Evolutionary conservation across 2,888 invertebrate species (phyloP).

Genomic region (Ophion obscuratus): DNA sequence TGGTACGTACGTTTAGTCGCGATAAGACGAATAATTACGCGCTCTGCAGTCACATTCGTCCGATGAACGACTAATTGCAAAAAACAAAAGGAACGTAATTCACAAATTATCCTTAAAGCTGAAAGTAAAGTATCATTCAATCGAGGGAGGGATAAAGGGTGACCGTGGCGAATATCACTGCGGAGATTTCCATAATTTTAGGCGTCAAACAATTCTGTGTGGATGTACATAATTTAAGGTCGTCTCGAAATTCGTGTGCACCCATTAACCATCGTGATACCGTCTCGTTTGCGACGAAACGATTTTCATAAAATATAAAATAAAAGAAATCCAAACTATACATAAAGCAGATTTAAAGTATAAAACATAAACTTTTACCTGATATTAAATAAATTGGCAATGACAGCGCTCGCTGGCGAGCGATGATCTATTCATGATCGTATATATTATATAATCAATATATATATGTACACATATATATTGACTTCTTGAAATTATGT

Average conservation of each 20-base stretch:
- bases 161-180: slow-evolving; percentile 46
- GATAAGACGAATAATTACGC: slow-evolving; percentile 49
- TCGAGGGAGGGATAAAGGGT: not conserved
- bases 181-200: slow-evolving; percentile 61
- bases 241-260: slow-evolving; percentile 41
- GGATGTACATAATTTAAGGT: slow-evolving; percentile 65
- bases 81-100: slow-evolving; percentile 1
- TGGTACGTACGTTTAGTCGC: slow-evolving; percentile 52
- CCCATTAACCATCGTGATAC: slow-evolving; percentile 24
- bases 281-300: slow-evolving; percentile 29
- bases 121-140: not conserved
- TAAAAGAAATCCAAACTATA: slow-evolving; percentile 51
- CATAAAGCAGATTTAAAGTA: slow-evolving; percentile 58
- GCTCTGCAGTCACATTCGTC: slow-evolving; percentile 52
- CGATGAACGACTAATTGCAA: not conserved
- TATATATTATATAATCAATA: slow-evolving; percentile 54
- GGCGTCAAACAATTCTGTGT: slow-evolving; percentile 56
- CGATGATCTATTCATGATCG: slow-evolving; percentile 76
- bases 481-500: not conserved
- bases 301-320: slow-evolving; percentile 23
- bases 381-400: slow-evolving; percentile 72
- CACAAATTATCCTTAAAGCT: slow-evolving; percentile 1
- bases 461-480: slow-evolving; percentile 23
- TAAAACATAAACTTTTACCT: slow-evolving; percentile 73
- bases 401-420: slow-evolving; percentile 82